phyloP scores from a whole-genome alignment of 2,113 vertebrate species.

The Prietella phreatophila region DNA sequence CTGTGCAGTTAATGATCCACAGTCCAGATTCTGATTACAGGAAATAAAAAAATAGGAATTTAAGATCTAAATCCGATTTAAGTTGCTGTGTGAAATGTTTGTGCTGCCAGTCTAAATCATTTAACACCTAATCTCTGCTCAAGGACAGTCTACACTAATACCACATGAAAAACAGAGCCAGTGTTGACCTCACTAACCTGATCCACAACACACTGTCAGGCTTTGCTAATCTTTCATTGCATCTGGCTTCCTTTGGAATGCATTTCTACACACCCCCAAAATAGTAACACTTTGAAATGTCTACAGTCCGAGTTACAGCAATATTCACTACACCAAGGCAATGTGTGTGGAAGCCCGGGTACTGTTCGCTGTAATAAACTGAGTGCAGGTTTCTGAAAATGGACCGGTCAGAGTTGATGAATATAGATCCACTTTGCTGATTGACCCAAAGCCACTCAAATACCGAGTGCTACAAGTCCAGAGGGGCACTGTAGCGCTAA shows the following conservation, averaged over 20 bases:
- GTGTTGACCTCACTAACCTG: neutral
- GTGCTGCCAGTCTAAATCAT: neutral
- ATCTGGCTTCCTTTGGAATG: neutral
- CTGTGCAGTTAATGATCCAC: neutral
- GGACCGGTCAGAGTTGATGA: too few species aligned
- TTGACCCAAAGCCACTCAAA: neutral
- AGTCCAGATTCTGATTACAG: neutral
- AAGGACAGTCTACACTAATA: neutral
- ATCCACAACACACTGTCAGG: neutral
- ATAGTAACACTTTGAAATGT: slow-evolving; percentile 26
- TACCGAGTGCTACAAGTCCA: neutral
- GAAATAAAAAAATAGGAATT: neutral
- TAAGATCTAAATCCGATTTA: neutral
- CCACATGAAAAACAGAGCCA: neutral
- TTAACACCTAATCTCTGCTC: neutral
- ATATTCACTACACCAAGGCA: slow-evolving; percentile 61
- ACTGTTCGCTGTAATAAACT: neutral
- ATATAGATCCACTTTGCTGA: slow-evolving; percentile 13
- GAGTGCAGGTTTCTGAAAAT: neutral
- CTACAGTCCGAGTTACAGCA: slow-evolving; percentile 53
- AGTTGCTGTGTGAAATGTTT: neutral
- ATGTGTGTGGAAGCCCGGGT: slow-evolving; percentile 1
- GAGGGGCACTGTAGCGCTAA: neutral
- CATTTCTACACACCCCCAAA: slow-evolving; percentile 17
- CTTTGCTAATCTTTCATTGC: neutral